Evolutionary conservation across 1,140 invertebrate genomes (phyloP).

Genomic region (Cotesia glomerata): DNA sequence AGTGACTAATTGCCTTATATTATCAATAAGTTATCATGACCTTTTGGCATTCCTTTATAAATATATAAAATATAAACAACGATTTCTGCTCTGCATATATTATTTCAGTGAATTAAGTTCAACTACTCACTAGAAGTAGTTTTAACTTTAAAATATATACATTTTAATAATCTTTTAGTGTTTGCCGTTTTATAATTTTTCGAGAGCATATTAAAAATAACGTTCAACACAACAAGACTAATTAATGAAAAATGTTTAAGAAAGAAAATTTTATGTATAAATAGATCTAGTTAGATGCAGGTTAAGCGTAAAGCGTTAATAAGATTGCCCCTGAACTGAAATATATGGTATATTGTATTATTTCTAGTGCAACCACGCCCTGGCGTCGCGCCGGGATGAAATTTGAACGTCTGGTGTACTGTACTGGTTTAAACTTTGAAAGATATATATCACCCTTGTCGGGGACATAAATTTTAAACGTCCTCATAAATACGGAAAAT

Average conservation of each 20-base stretch:
- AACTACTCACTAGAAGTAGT: too few relatives aligned
- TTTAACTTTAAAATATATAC: too few relatives aligned
- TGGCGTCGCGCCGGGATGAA: conserved; percentile 46
- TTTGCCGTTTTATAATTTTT: too few relatives aligned
- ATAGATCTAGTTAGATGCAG: neutral
- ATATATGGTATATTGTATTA: conserved; percentile 19
- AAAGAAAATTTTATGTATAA: too few relatives aligned
- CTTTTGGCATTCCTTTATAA: conserved; percentile 35
- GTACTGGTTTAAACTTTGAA: conserved; percentile 14
- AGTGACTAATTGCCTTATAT: conserved; percentile 62
- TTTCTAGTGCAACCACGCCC: conserved; percentile 44
- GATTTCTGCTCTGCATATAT: conserved; percentile 34
- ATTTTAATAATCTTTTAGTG: too few relatives aligned
- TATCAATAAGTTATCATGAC: conserved; percentile 56
- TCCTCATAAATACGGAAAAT: conserved; percentile 2
- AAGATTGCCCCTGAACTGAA: neutral
- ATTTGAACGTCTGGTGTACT: conserved; percentile 42
- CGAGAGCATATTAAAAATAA: too few relatives aligned
- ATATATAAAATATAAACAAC: conserved; percentile 16
- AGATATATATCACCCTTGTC: conserved; percentile 27
- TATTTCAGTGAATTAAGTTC: too few relatives aligned
- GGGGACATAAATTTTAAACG: conserved; percentile 22
- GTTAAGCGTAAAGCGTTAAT: conserved; percentile 24
- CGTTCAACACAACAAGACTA: too few relatives aligned
- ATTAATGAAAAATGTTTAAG: too few relatives aligned